A percentile compares a stretch with the other conserved stretches of the same genome.
phyloP scores from a whole-genome alignment of 2,113 vertebrate genomes.

The Motacilla tschutschensis region DNA sequence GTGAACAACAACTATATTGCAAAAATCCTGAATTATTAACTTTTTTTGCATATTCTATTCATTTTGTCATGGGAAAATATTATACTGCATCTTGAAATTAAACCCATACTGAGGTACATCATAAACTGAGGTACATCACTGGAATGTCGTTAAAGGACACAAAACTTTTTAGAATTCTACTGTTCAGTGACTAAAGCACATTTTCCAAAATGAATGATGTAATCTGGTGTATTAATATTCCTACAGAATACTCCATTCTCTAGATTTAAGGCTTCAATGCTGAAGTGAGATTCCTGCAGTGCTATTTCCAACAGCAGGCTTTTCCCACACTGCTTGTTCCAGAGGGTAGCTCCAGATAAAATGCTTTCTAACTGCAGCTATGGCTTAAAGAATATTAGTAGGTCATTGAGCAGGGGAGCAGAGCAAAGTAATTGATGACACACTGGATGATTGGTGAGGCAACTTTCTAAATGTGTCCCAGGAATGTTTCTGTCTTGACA shows the following conservation, averaged over 20 bases:
- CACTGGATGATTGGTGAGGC: constrained; percentile 61
- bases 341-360: neutral
- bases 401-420: neutral
- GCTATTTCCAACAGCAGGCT: neutral
- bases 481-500: constrained; percentile 71
- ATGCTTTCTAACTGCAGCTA: neutral
- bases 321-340: neutral
- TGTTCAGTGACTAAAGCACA: neutral
- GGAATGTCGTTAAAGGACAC: neutral
- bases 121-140: neutral
- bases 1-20: neutral
- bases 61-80: neutral
- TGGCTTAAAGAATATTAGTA: neutral
- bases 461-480: constrained; percentile 75
- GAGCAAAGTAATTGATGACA: constrained; percentile 46
- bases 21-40: neutral
- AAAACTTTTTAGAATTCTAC: neutral
- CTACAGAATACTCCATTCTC: neutral
- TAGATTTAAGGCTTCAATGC: neutral
- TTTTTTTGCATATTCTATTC: neutral
- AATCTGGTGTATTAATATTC: neutral
- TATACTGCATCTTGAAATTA: neutral
- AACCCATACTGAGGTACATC: neutral
- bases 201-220: neutral
- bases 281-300: neutral